Evolutionary conservation across 2,113 vertebrate genomes (phyloP), one percentile per base, ranked within the genome.

Genomic region (Proterorhinus semilunaris): DNA sequence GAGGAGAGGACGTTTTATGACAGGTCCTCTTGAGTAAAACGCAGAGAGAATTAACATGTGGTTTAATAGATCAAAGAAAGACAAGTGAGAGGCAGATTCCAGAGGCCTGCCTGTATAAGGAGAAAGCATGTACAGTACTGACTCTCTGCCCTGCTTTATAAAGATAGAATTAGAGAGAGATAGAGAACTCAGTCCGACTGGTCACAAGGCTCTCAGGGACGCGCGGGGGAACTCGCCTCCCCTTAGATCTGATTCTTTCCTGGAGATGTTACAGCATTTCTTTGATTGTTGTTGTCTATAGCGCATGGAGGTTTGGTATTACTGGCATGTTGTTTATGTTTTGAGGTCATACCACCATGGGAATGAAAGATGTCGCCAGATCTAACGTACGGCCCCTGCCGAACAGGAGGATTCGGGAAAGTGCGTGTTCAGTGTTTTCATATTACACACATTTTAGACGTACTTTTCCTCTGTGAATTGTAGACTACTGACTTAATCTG

Each of bases 101-200:
- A 85, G 76, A 63, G 68, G 75, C 70, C 80, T 90, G 88, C 88
- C 88, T 90, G 79, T 89, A 91, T 86, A 91, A 81, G 90, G 90
- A 87, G 68, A 86, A 74, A 68, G 77, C 84, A 53, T 85, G 62
- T 71, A 68, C 66, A 7, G 62, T 63, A 78, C 86, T 81, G 82
- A 81, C 71, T 59, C 66, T 67, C 59, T 13, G 0, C 70, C 77
- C 74, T 62, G 55, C 66, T 16, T n/a, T 36, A 36, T 51, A 58
- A 66, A 27, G 63, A 72, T 50, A 43, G 66, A 47, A 2, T 47
- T 8, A 48, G 9, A 46, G 59, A 74, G 63, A 70, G 65, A 43
- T 42, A 68, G 54, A 69, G 49, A 54, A 50, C 69, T 80, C 62
- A 69, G 54, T 81, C 75, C 63, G 65, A 5, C 16, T 7, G 5